Evolutionary conservation across 2,797 vertebrate genomes (phyloP), one percentile per base, ranked within the genome.

Genomic region (Chelon auratus): DNA sequence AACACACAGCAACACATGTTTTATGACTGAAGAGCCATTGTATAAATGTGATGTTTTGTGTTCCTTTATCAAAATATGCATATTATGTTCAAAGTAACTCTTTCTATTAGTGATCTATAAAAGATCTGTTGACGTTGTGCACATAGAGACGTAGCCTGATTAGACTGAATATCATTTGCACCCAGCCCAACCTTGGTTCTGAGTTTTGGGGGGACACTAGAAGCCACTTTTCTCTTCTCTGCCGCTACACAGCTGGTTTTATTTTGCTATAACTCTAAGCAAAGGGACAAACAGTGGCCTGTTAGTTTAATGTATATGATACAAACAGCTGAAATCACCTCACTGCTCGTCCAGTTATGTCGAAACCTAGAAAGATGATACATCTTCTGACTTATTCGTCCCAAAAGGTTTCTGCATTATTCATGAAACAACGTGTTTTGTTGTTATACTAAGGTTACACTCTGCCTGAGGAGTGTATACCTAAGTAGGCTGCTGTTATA

Each of bases 371-470:
- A 75, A 40, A 70, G 61, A 87, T 72, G 58, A 83, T 72, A 36
- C 51, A 72, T 84, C 60, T 76, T 60, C 61, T 80, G 37, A 53
- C 65, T 72, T 69, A 74, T 79, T 79, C 58, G 50, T 74, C 76
- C 74, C 77, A 80, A 62, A 82, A 80, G 75, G 67, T 30, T 61
- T 43, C 40, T 85, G 61, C 75, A 84, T 86, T 87, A 88, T 86
- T 88, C 75, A 86, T 86, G 69, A 75, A 76, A 71, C 77, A 80
- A 65, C 78, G 61, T 88, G 72, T 82, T 84, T 73, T 68, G 71
- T 73, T 86, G 79, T 83, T 73, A 60, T 68, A 72, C 76, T 80
- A 80, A 87, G 87, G 86, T 86, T 86, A 76, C 72, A 75, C 59
- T 22, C 26, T 77, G 87, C 87, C 86, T 14, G 71, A 77, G 85